A percentile compares a stretch with the other conserved stretches of the same genome.
Conservation (phyloP, 2,888 invertebrate genomes). For the Eristalis arbustorum region DNA sequence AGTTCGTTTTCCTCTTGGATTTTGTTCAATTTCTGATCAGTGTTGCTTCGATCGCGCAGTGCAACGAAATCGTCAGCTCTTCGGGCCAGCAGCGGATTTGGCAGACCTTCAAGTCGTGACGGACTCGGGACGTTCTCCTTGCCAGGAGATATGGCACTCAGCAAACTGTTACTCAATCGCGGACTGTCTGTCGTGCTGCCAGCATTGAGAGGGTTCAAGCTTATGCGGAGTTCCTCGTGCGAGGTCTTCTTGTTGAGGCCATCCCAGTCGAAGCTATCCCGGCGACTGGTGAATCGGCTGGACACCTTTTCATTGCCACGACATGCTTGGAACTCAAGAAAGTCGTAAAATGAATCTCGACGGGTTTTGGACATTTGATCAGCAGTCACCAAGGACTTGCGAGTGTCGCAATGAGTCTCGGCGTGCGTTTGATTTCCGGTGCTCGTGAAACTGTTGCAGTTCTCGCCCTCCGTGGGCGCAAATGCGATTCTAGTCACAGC, state of each 20-base stretch:
- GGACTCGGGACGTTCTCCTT: conserved; percentile 58
- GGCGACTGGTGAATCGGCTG: conserved; percentile 72
- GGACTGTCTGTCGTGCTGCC: conserved; percentile 18
- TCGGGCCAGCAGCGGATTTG: conserved; percentile 14
- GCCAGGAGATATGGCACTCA: conserved; percentile 29
- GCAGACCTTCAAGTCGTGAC: conserved; percentile 12
- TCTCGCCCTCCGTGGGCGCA: conserved; percentile 74
- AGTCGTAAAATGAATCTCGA: conserved; percentile 78
- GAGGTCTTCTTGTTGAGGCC: conserved; percentile 72
- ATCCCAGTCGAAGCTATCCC: conserved; percentile 79
- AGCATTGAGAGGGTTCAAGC: conserved; percentile 47
- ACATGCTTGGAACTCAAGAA: conserved; percentile 75
- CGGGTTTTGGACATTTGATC: conserved; percentile 73
- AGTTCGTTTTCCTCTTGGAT: conserved; percentile 74
- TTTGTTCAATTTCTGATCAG: conserved; percentile 73
- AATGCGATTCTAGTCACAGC: conserved; percentile 77
- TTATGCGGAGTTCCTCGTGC: conserved; percentile 71
- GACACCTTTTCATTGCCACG: conserved; percentile 75
- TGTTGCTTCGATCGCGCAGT: conserved; percentile 75
- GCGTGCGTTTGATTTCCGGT: conserved; percentile 64
- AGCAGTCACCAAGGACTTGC: conserved; percentile 23
- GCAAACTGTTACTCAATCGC: conserved; percentile 25
- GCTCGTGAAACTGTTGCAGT: conserved; percentile 72
- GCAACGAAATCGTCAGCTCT: conserved; percentile 52
- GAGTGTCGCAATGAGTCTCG: conserved; percentile 41